Evolutionary conservation across 2,113 vertebrate genomes (phyloP).

Genomic region (Grallaria varia): DNA sequence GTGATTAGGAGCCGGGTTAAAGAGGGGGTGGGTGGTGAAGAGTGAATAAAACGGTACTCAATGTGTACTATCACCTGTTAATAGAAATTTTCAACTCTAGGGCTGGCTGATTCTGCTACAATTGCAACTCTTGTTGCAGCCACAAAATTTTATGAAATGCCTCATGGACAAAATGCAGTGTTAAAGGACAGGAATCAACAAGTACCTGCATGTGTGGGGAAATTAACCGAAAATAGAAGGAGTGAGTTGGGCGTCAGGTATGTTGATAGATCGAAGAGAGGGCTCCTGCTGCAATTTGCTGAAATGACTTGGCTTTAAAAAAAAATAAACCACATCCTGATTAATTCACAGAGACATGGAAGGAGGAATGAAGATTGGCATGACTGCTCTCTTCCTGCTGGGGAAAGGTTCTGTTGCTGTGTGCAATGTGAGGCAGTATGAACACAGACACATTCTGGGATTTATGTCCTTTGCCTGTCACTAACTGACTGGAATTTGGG

Average conservation of each 20-base stretch:
- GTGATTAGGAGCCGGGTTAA: background rate
- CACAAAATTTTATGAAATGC: background rate
- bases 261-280: background rate
- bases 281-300: background rate
- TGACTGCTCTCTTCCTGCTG: no score
- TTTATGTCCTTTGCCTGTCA: background rate
- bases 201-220: rapidly evolving
- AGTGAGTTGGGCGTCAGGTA: background rate
- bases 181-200: background rate
- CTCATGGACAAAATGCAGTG: rapidly evolving
- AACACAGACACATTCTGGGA: background rate
- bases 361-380: background rate
- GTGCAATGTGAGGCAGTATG: background rate
- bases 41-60: background rate
- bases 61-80: background rate
- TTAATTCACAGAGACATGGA: background rate
- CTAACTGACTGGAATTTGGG: background rate
- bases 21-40: background rate
- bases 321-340: background rate
- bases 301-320: background rate
- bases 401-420: background rate
- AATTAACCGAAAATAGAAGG: background rate
- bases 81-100: background rate
- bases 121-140: background rate
- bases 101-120: background rate